Conservation (phyloP, 1,140 invertebrate genomes). For the Eufriesea mexicana region DNA sequence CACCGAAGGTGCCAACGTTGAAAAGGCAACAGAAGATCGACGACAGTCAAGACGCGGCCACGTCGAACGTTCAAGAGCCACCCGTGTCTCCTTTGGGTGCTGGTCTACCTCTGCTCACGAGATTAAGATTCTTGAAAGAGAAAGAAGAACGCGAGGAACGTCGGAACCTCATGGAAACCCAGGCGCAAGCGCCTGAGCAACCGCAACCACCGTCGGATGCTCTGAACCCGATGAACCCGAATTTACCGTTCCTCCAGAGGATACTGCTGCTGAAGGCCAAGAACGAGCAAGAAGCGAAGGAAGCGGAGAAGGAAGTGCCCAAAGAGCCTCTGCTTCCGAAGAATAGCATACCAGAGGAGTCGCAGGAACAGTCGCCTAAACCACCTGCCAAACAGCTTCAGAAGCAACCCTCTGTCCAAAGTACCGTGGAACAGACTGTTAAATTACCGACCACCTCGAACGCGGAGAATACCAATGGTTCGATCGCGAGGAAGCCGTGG, state of each 20-base stretch:
- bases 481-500: conserved; percentile 75
- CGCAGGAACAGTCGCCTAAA: conserved; percentile 17
- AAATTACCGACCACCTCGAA: background rate
- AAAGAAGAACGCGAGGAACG: conserved; percentile 89
- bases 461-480: conserved; percentile 59
- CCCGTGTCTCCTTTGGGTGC: conserved; percentile 88
- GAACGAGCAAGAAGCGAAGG: conserved; percentile 85
- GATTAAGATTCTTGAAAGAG: conserved; percentile 91
- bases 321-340: conserved; percentile 75
- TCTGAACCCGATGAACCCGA: conserved; percentile 66
- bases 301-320: conserved; percentile 73
- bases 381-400: background rate
- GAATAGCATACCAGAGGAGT: conserved; percentile 62
- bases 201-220: conserved; percentile 50
- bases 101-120: conserved; percentile 90
- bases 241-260: conserved; percentile 89
- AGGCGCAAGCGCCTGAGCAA: conserved; percentile 76
- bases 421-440: background rate
- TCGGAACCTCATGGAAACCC: conserved; percentile 82
- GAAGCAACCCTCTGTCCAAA: conserved; percentile 42
- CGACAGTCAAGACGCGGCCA: conserved; percentile 66
- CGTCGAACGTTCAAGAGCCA: conserved; percentile 66
- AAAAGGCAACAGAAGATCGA: conserved; percentile 76
- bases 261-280: conserved; percentile 91
- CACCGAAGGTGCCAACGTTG: conserved; percentile 82